These are phyloP conservation scores for Callopanchax toddi DNA, from an alignment of 2,113 vertebrate species.

Conservation along the genomic window DNA sequence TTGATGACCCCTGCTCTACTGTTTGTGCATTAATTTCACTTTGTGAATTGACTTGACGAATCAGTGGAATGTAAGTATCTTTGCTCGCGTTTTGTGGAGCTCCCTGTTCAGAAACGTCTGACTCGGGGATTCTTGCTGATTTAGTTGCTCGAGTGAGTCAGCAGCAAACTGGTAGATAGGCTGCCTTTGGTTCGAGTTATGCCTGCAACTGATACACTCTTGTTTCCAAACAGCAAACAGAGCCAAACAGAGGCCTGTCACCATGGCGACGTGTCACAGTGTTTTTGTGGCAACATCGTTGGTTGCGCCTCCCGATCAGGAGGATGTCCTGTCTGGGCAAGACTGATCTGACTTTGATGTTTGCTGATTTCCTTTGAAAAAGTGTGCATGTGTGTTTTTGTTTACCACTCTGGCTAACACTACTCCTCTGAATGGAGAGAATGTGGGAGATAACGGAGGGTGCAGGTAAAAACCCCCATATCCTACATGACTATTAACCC, in stretches of 20 bases:
- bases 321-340: slow-evolving; percentile 45
- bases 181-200: slow-evolving; percentile 26
- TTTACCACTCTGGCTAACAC: slow-evolving; percentile 6
- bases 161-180: slow-evolving; percentile 35
- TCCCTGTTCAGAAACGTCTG: slow-evolving; percentile 2
- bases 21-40: background rate
- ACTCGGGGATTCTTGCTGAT: slow-evolving; percentile 8
- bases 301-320: slow-evolving; percentile 38
- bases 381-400: slow-evolving; percentile 2
- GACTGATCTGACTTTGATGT: slow-evolving; percentile 40
- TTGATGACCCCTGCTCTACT: no score
- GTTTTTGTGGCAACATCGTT: slow-evolving; percentile 55
- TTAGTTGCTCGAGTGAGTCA: slow-evolving; percentile 38
- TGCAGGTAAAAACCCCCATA: background rate
- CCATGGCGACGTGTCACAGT: slow-evolving; percentile 54
- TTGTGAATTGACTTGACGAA: slow-evolving; percentile 14
- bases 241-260: slow-evolving; percentile 68
- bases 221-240: slow-evolving; percentile 70
- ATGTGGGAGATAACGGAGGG: slow-evolving; percentile 30
- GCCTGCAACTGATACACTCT: slow-evolving; percentile 62
- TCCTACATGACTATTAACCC: background rate
- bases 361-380: slow-evolving; percentile 1
- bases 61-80: slow-evolving; percentile 14
- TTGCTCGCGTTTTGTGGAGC: slow-evolving; percentile 1
- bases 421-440: slow-evolving; percentile 19